Evolutionary conservation across 2,888 invertebrate genomes (phyloP), one percentile per base, ranked within the genome.

Genomic region (Timema cristinae): DNA sequence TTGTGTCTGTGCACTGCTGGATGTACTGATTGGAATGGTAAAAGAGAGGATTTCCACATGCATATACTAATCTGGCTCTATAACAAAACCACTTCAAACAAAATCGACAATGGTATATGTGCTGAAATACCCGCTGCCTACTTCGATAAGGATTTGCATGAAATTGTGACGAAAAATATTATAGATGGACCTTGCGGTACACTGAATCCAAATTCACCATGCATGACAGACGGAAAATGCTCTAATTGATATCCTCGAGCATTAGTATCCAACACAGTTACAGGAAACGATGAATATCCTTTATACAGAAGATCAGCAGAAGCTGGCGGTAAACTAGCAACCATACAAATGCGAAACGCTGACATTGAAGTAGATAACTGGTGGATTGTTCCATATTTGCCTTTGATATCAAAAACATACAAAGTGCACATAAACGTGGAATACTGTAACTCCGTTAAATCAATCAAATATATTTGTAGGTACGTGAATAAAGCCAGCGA

Each of bases 351-450:
- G 50, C 16, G 48, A 69, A 59, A 47, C 8, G 47, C 49, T 47
- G 49, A 69, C 8, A 59, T 69, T 47, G 6, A 69, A 52, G 74
- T 79, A 13, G 79, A 81, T 73, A 81, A 81, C 73, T 73, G 76
- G 15, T 79, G 78, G 76, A 78, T 79, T 50, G 80, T 81, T 8
- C 79, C 79, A n/a, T 79, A 75, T 69, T 74, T 68, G 71, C 72
- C 6, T 75, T 66, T 52, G 74, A 48, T 32, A 16, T 50, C 51
- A 71, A 66, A 67, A 51, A 63, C 5, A 48, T 6, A 50, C 49
- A 66, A n/a, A n/a, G n/a, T n/a, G n/a, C n/a, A n/a, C n/a, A n/a
- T n/a, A 48, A 78, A 79, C 71, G 75, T 77, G n/a, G 77, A 79
- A 72, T 75, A 71, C 54, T 79, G 79, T 71, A 75, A 71, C 32